Evolutionary conservation across 2,113 vertebrate genomes (phyloP), one percentile per base, ranked within the genome.

Genomic region (Anolis sagrei): DNA sequence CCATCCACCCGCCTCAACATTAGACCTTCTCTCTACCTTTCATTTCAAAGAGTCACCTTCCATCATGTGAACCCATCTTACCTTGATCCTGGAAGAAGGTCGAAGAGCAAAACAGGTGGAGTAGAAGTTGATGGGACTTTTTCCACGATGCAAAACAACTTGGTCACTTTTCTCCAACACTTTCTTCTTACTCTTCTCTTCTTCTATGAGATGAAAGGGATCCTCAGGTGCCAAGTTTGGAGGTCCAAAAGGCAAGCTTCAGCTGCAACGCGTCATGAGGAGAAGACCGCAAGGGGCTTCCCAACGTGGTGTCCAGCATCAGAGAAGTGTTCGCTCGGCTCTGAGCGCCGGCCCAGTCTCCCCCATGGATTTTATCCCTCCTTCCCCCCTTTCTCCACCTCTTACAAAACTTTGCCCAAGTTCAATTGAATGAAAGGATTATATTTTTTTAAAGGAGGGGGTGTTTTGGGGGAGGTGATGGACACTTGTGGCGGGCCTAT

Each of bases 371-470:
- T 54, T 74, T 83, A 73, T 66, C 75, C 51, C 68, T 79, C 36
- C 44, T 19, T 54, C 36, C 32, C 2, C 44, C n/a, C 74, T 48
- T 18, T 68, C 69, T 29, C 48, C 32, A 27, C 61, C 39, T 29
- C 70, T 79, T 44, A 61, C 69, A 54, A 89, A 86, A 86, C 75
- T 89, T 86, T 84, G 81, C 70, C 36, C 54, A 85, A 87, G 68
- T 87, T 84, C 64, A 51, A 85, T 79, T 87, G 82, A 87, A 87
- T 85, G 85, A 82, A 90, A 87, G 81, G 84, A 89, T 86, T 86
- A 83, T 83, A 83, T 89, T 85, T 79, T 83, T 86, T 69, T 84
- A 48, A 88, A 83, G 81, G 81, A 75, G 86, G 86, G 76, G 86
- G 86, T 3, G 69, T 76, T 8, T 44, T 1, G 54, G 83, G 68